A percentile compares a stretch with the other conserved stretches of the same genome.
These are phyloP conservation scores for Melieria picta DNA, from an alignment of 2,888 invertebrate genomes.

Conservation along the genomic window DNA sequence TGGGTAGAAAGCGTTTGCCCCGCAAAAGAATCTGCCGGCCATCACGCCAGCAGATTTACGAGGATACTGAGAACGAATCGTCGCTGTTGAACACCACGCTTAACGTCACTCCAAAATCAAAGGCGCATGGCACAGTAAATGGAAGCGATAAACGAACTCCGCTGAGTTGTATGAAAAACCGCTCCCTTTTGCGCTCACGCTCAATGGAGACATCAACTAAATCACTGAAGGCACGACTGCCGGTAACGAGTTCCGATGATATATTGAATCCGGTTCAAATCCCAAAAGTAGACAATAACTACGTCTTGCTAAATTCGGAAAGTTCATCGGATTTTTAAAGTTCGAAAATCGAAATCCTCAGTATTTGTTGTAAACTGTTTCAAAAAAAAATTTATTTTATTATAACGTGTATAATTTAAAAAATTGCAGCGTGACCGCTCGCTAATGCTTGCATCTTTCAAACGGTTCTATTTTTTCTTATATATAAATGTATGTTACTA, in stretches of 20 bases:
- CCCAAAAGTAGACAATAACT: not conserved
- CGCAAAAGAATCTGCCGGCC: slow-evolving; percentile 45
- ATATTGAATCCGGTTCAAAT: not conserved
- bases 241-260: slow-evolving; percentile 2
- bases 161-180: slow-evolving; percentile 57
- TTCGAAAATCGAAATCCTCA: too few species aligned
- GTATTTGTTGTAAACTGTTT: too few species aligned
- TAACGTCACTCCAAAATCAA: slow-evolving; percentile 43
- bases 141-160: slow-evolving; percentile 53
- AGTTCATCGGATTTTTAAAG: too few species aligned
- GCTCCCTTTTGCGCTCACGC: slow-evolving; percentile 53
- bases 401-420: too few species aligned
- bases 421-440: not conserved
- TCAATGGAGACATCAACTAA: slow-evolving; percentile 52
- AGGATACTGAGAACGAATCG: slow-evolving; percentile 48
- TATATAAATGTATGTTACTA: not conserved
- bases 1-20: slow-evolving; percentile 45
- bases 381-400: too few species aligned
- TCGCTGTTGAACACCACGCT: slow-evolving; percentile 40
- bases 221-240: slow-evolving; percentile 46
- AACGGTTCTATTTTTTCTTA: not conserved
- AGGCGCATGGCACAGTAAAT: not conserved
- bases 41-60: slow-evolving; percentile 49
- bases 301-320: not conserved
- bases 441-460: not conserved